A percentile compares a stretch with the other conserved stretches of the same genome.
Evolutionary conservation across 2,113 vertebrate genomes (phyloP).

Genomic region (Daphoenositta chrysoptera): DNA sequence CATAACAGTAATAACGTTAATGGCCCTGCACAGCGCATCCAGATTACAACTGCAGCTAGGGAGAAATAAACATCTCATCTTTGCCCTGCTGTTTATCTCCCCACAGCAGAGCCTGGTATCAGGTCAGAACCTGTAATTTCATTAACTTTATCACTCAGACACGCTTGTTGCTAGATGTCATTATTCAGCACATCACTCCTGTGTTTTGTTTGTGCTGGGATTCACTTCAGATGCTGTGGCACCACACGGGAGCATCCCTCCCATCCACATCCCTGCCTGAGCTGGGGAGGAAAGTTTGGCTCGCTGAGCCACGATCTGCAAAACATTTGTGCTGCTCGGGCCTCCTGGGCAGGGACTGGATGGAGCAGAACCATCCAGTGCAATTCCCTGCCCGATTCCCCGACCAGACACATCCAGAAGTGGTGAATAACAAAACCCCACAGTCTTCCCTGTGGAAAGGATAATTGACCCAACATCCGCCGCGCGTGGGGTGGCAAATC

Average conservation of each 20-base stretch:
- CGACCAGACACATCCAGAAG: not conserved
- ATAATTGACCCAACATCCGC: fast-evolving
- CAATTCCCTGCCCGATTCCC: not conserved
- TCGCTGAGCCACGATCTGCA: not conserved
- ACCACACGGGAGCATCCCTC: not conserved
- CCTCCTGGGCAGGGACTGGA: not conserved
- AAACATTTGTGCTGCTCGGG: not conserved
- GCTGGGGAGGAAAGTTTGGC: not conserved
- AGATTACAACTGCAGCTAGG: constrained; percentile 49
- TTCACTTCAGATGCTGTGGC: not conserved
- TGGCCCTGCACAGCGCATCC: not conserved
- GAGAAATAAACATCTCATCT: constrained; percentile 67
- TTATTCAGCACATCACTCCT: constrained; percentile 50
- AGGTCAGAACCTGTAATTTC: constrained; percentile 68
- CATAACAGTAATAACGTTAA: constrained; percentile 55
- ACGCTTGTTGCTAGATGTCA: constrained; percentile 43
- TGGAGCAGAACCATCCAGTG: not conserved
- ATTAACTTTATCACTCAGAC: constrained; percentile 66
- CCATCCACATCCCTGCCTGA: not conserved
- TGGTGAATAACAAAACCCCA: not conserved
- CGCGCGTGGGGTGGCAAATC: fast-evolving
- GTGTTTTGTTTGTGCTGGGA: not conserved
- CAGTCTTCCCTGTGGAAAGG: fast-evolving
- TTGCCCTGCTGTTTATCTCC: constrained; percentile 67
- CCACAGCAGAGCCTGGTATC: constrained; percentile 54